Conservation (phyloP, 2,888 invertebrate genomes). For the Metopia argyrocephala region DNA sequence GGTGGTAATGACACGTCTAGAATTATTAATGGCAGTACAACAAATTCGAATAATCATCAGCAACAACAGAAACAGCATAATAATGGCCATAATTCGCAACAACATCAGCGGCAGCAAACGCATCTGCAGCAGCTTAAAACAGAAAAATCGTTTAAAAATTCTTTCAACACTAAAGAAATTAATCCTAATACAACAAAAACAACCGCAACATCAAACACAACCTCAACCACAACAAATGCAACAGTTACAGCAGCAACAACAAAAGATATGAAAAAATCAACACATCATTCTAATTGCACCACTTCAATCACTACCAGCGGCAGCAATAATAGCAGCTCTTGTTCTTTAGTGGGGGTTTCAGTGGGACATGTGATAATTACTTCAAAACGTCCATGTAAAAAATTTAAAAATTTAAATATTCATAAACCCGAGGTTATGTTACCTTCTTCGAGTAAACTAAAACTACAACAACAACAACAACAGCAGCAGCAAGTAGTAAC, state of each 20-base stretch:
- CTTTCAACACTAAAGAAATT: conserved; percentile 8
- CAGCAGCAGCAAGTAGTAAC: conserved; percentile 65
- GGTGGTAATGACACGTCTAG: conserved; percentile 11
- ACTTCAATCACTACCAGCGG: neutral
- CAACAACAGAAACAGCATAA: conserved; percentile 49
- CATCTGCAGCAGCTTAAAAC: conserved; percentile 17
- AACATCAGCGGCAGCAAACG: conserved; percentile 33
- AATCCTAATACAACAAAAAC: neutral
- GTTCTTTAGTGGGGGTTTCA: neutral
- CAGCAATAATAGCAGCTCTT: too few relatives aligned
- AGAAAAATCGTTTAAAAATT: conserved; percentile 38
- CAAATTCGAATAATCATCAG: conserved; percentile 9
- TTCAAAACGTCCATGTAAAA: conserved; percentile 67
- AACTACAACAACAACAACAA: conserved; percentile 70
- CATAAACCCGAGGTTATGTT: conserved; percentile 74
- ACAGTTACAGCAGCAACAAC: conserved; percentile 14
- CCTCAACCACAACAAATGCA: conserved; percentile 13
- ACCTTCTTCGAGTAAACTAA: conserved; percentile 75
- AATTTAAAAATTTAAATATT: conserved; percentile 76
- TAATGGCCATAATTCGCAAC: conserved; percentile 28
- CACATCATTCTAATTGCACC: neutral
- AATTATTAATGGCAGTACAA: conserved; percentile 43
- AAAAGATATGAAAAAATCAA: conserved; percentile 34
- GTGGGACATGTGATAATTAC: conserved; percentile 27
- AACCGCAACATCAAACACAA: conserved; percentile 9